A percentile compares a stretch with the other conserved stretches of the same genome.
phyloP scores from a whole-genome alignment of 1,140 invertebrate genomes.

The Drosophila simulans region DNA sequence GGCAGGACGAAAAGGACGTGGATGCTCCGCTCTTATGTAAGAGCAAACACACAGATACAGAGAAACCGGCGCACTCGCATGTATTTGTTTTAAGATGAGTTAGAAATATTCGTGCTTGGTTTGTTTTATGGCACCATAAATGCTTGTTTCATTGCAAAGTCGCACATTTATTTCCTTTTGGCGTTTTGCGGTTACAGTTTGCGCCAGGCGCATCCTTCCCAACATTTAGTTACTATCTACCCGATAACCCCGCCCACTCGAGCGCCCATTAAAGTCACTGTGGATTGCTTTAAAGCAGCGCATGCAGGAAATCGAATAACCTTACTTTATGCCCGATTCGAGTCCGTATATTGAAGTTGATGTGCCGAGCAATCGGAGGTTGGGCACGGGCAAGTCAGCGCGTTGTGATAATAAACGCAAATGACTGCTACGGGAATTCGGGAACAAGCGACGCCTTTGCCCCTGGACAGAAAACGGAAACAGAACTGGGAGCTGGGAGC shows the following conservation, averaged over 20 bases:
- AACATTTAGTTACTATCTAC: neutral
- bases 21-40: slow-evolving; percentile 27
- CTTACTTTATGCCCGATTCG: slow-evolving; percentile 50
- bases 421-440: slow-evolving; percentile 76
- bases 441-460: slow-evolving; percentile 53
- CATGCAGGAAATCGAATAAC: slow-evolving; percentile 65
- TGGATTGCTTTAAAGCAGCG: slow-evolving; percentile 60
- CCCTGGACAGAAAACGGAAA: slow-evolving; percentile 31
- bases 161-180: slow-evolving; percentile 80
- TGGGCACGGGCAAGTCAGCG: slow-evolving; percentile 40
- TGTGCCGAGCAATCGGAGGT: slow-evolving; percentile 9
- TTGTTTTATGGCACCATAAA: slow-evolving; percentile 82
- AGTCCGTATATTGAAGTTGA: slow-evolving; percentile 53
- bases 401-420: slow-evolving; percentile 77
- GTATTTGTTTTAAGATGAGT: slow-evolving; percentile 74
- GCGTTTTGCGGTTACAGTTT: slow-evolving; percentile 74
- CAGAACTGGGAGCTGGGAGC: slow-evolving; percentile 4
- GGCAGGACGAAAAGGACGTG: slow-evolving; percentile 11
- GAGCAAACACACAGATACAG: slow-evolving; percentile 1
- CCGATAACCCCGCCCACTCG: neutral
- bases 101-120: slow-evolving; percentile 78
- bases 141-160: slow-evolving; percentile 81
- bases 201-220: slow-evolving; percentile 21
- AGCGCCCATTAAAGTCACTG: slow-evolving; percentile 53
- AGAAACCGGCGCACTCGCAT: slow-evolving; percentile 2